A percentile compares a stretch with the other conserved stretches of the same genome.
Evolutionary conservation across 2,113 vertebrate genomes (phyloP).

Genomic region (Sebastes fasciatus): DNA sequence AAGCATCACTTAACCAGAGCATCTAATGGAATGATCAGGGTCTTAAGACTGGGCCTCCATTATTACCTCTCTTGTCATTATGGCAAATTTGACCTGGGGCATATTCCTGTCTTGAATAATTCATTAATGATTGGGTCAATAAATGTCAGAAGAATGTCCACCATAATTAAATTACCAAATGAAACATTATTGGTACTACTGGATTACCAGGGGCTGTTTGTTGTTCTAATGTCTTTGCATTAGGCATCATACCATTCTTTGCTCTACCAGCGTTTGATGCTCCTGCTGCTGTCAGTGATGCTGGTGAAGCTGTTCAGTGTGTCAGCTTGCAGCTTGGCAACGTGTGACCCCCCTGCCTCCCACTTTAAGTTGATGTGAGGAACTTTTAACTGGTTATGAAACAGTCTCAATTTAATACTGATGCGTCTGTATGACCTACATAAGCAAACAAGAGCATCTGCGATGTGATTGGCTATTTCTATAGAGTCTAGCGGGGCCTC

Average conservation of each 20-base stretch:
- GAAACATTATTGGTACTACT: not conserved
- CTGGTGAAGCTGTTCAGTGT: not conserved
- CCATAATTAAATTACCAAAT: not conserved
- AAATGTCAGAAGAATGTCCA: not conserved
- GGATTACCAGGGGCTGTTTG: not conserved
- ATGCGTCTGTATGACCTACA: not conserved
- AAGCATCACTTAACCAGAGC: not conserved
- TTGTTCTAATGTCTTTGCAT: not conserved
- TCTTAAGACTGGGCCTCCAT: not conserved
- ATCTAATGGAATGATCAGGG: not conserved
- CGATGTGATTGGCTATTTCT: not conserved
- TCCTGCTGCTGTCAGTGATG: not conserved
- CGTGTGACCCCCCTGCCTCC: constrained; percentile 15
- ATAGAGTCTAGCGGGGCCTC: not conserved
- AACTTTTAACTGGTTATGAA: not conserved
- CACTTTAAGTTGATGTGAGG: not conserved
- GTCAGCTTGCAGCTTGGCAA: constrained; percentile 35
- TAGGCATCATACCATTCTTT: not conserved
- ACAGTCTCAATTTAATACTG: not conserved
- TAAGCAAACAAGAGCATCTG: not conserved
- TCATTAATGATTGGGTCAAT: not conserved
- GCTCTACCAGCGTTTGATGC: not conserved
- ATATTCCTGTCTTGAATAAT: not conserved
- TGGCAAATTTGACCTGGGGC: not conserved
- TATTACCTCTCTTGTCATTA: not conserved